Evolutionary conservation across 1,140 invertebrate genomes (phyloP), one percentile per base, ranked within the genome.

Genomic region (Gonatopus flavifemur): DNA sequence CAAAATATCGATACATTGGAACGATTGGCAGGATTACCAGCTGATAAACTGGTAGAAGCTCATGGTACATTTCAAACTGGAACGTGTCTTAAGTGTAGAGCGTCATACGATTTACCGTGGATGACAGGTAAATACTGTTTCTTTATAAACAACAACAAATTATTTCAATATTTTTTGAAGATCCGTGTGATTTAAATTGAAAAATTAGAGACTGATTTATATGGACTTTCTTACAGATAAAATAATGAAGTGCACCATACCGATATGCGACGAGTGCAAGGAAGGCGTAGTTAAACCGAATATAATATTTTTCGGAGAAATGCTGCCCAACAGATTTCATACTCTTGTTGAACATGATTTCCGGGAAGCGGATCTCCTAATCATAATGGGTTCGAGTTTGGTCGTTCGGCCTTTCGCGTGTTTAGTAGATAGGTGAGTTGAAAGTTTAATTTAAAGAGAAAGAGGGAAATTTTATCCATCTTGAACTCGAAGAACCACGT

Each of bases 1-100:
- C 87, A 98, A 79, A 98, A 98, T 78, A 95, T 98, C 60, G 96
- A 98, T 73, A 94, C 91, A 0, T 73, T 98, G 40, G 95, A 98
- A 76, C 79, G 91, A 62, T 78, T 91, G 3, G 89, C 94, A 42
- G 93, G 91, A n/a, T 76, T 98, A 43, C 86, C 88, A 2, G 85
- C 83, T 12, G 88, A 93, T 0, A 93, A 91, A 77, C 69, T 97
- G 36, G 88, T 97, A 1, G 94, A 98, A 74, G 94, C 94, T 20
- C 94, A 98, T 76, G 95, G 95, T 5, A 92, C 93, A 13, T 97
- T 97, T 71, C 82, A 91, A 66, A 90, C 87, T 1, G 91, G 90
- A 21, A 93, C 92, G 66, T 98, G 95, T 73, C 71, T 93, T 1
- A 78, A 83, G 13, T 98, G 94, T 66, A 72, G 77, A 5, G 81